Evolutionary conservation across 2,888 invertebrate species (phyloP).

Genomic region (Apoda limacodes): DNA sequence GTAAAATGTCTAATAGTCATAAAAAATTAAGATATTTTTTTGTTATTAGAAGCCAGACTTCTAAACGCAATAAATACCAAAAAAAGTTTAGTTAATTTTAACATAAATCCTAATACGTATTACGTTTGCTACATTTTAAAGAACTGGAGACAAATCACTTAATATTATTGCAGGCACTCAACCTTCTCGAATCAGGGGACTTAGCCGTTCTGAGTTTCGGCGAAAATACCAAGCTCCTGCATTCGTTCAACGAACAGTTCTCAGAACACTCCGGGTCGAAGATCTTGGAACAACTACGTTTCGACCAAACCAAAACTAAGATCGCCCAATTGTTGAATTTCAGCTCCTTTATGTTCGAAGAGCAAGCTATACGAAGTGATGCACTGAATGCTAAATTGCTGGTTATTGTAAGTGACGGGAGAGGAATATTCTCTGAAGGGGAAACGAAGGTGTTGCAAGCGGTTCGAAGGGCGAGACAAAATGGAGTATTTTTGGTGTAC

Average conservation of each 20-base stretch:
- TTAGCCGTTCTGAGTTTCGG: conserved; percentile 94
- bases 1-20: too few species aligned
- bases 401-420: conserved; percentile 94
- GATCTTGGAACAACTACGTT: conserved; percentile 83
- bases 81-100: too few species aligned
- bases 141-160: too few species aligned
- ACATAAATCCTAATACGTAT: too few species aligned
- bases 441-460: conserved; percentile 79
- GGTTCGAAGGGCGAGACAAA: conserved; percentile 82
- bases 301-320: conserved; percentile 90
- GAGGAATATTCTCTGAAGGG: conserved; percentile 92
- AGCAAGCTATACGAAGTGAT: conserved; percentile 57
- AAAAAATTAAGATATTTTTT: too few species aligned
- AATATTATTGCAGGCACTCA: conserved; percentile 87
- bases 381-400: conserved; percentile 84
- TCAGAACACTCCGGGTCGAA: conserved; percentile 88
- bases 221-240: conserved; percentile 86
- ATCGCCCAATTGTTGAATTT: conserved; percentile 86
- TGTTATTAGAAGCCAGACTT: too few species aligned
- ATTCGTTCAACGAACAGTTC: conserved; percentile 87
- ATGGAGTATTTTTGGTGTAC: conserved; percentile 93
- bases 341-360: conserved; percentile 72
- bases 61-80: too few species aligned
- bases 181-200: conserved; percentile 93
- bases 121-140: too few species aligned